phyloP scores from a whole-genome alignment of 1,140 invertebrate species.

The Halictus rubicundus region DNA sequence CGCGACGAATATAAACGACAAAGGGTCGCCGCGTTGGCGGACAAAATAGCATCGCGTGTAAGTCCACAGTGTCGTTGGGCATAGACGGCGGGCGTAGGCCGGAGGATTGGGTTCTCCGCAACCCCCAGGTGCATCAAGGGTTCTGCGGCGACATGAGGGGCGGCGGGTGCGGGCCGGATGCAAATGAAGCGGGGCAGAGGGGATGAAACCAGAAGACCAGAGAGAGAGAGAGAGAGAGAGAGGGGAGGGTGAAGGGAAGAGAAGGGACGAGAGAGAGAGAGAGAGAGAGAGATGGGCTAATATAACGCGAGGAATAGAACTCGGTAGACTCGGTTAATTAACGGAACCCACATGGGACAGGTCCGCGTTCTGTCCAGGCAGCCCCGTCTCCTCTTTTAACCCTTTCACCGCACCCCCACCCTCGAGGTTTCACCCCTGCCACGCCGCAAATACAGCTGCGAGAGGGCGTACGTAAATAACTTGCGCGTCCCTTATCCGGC shows the following conservation, averaged over 20 bases:
- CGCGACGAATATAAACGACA: slow-evolving; percentile 8
- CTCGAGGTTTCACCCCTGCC: slow-evolving; percentile 27
- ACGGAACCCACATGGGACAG: slow-evolving; percentile 70
- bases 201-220: background rate
- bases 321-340: slow-evolving; percentile 72
- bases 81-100: slow-evolving; percentile 2
- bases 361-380: slow-evolving; percentile 55
- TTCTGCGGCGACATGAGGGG: slow-evolving; percentile 34
- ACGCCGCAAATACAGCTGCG: slow-evolving; percentile 38
- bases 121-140: slow-evolving; percentile 54
- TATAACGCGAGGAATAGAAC: slow-evolving; percentile 68
- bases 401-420: slow-evolving; percentile 29
- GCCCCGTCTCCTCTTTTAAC: slow-evolving; percentile 31
- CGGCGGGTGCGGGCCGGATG: slow-evolving; percentile 44
- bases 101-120: slow-evolving; percentile 17
- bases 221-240: background rate
- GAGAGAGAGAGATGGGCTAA: slow-evolving; percentile 31
- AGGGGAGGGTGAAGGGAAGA: too few relatives aligned
- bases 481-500: slow-evolving; percentile 37
- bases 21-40: background rate
- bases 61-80: slow-evolving; percentile 30
- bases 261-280: background rate
- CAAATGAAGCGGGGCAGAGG: slow-evolving; percentile 24
- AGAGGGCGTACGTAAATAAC: slow-evolving; percentile 58
- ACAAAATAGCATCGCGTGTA: slow-evolving; percentile 48